Percentiles rank a stretch among this genome's conserved stretches.
These are phyloP conservation scores for Panagrolaimus sp. DNA, from an alignment of 1,140 invertebrate genomes.

Conservation along the genomic window DNA sequence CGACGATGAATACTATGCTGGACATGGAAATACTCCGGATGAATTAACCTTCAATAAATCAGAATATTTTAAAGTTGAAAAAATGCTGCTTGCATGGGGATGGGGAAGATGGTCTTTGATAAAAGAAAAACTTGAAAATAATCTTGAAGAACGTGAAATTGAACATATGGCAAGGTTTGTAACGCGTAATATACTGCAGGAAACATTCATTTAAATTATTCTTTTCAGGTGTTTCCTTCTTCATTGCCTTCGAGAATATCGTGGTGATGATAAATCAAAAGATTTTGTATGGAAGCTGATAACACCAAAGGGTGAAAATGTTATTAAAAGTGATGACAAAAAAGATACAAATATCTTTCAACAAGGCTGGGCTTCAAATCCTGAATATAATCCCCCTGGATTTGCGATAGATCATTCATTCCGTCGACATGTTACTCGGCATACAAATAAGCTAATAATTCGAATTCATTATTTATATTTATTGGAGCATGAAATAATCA, in stretches of 20 bases:
- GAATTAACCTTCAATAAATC: conserved; percentile 65
- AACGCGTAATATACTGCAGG: no score
- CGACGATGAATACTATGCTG: conserved; percentile 70
- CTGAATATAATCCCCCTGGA: conserved; percentile 55
- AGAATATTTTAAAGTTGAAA: conserved; percentile 72
- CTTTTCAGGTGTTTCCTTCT: conserved; percentile 68
- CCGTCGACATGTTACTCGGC: conserved; percentile 87
- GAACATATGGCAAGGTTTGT: conserved; percentile 83
- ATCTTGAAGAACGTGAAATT: conserved; percentile 80
- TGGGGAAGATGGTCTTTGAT: conserved; percentile 96
- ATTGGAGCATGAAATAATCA: conserved; percentile 38
- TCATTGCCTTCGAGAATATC: conserved; percentile 87
- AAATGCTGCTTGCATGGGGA: conserved; percentile 64
- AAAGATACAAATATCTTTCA: conserved; percentile 61
- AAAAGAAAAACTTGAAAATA: conserved; percentile 77
- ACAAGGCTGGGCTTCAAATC: conserved; percentile 55
- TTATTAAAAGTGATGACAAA: conserved; percentile 31
- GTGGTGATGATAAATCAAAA: conserved; percentile 94
- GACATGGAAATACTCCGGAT: conserved; percentile 69
- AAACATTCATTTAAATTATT: no score
- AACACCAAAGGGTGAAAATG: conserved; percentile 29
- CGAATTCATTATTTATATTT: conserved; percentile 42
- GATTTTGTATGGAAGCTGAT: conserved; percentile 88
- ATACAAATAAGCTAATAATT: conserved; percentile 86
- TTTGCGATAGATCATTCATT: conserved; percentile 75